Evolutionary conservation across 2,113 vertebrate species (phyloP).

Genomic region (Tetrax tetrax): DNA sequence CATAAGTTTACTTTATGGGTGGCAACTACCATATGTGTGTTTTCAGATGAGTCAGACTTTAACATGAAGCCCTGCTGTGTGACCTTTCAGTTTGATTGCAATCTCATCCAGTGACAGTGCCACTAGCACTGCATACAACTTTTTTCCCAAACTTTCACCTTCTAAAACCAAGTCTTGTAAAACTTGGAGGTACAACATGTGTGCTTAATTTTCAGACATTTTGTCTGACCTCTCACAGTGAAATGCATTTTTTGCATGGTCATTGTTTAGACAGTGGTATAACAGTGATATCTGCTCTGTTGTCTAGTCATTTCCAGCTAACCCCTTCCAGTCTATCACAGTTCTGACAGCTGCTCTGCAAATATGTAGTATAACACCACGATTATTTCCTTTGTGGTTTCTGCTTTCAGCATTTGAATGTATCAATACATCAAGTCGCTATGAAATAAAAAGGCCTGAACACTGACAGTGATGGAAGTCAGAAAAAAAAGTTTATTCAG

Average conservation of each 20-base stretch:
- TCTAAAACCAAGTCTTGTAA: not conserved
- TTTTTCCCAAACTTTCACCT: not conserved
- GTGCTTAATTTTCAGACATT: not conserved
- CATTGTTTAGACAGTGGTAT: not conserved
- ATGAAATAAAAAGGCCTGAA: not conserved
- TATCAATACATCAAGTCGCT: not conserved
- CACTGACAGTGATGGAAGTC: not conserved
- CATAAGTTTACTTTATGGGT: not conserved
- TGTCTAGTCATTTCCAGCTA: not conserved
- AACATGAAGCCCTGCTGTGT: not conserved
- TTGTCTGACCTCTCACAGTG: not conserved
- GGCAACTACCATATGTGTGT: not conserved
- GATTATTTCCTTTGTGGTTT: not conserved
- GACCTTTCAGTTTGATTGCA: not conserved
- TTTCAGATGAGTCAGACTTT: not conserved
- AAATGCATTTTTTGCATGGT: not conserved
- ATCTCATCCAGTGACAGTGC: not conserved
- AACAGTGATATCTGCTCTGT: not conserved
- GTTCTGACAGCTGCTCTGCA: not conserved
- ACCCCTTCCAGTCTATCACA: not conserved
- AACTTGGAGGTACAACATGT: not conserved
- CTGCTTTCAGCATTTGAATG: not conserved
- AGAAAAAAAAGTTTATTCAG: not conserved
- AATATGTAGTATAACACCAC: not conserved
- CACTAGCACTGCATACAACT: not conserved